These are phyloP conservation scores for Lagocephalus sceleratus DNA, from an alignment of 2,797 vertebrate species.

Conservation along the genomic window DNA sequence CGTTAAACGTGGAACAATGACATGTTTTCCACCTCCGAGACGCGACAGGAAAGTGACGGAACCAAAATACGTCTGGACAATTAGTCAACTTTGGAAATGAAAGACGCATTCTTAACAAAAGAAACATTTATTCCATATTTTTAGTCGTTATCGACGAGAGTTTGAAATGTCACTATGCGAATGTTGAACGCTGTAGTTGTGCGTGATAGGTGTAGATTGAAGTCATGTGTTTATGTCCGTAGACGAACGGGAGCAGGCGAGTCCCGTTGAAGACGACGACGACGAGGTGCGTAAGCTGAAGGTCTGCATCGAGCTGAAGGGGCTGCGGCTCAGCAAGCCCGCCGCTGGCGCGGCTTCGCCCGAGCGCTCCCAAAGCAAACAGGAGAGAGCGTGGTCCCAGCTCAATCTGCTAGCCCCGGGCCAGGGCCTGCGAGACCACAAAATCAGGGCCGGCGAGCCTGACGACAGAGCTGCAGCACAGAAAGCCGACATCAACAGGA, in stretches of 20 bases:
- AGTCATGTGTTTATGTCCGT: slow-evolving; percentile 4
- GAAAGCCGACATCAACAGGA: slow-evolving; percentile 87
- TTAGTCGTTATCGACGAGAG: too few relatives aligned
- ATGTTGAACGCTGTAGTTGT: too few relatives aligned
- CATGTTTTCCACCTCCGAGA: too few relatives aligned
- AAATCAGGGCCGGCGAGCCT: slow-evolving; percentile 78
- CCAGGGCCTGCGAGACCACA: slow-evolving; percentile 66
- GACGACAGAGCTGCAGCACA: slow-evolving; percentile 84
- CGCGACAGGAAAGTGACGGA: too few relatives aligned
- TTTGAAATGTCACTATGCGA: too few relatives aligned
- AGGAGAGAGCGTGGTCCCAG: slow-evolving; percentile 58
- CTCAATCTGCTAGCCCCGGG: slow-evolving; percentile 61
- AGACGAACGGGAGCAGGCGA: slow-evolving; percentile 64
- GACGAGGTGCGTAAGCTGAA: slow-evolving; percentile 95
- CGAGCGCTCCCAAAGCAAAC: slow-evolving; percentile 54
- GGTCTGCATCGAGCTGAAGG: slow-evolving; percentile 97
- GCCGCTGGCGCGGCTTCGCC: slow-evolving; percentile 58
- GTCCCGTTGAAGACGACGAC: slow-evolving; percentile 60
- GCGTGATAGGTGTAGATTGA: too few relatives aligned
- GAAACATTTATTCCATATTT: too few relatives aligned
- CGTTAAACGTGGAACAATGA: too few relatives aligned
- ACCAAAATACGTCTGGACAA: too few relatives aligned
- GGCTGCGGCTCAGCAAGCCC: slow-evolving; percentile 94
- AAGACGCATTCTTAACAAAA: too few relatives aligned
- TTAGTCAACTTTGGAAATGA: too few relatives aligned